These are phyloP conservation scores for Schrankia costaestrigalis DNA, from an alignment of 2,888 invertebrate species.

Conservation along the genomic window DNA sequence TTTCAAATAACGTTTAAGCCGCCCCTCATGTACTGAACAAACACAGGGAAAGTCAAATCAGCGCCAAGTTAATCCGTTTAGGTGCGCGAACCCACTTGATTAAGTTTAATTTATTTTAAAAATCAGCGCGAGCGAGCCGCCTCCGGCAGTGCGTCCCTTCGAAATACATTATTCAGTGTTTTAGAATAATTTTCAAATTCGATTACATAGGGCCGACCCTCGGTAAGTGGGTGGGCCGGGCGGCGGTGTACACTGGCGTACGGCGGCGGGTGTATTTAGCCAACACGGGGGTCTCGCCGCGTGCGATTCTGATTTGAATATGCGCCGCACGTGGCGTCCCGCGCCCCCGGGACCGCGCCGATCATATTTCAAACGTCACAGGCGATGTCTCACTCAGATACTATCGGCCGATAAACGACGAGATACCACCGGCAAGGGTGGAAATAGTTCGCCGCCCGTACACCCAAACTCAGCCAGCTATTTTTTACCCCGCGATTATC, in stretches of 20 bases:
- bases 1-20: constrained; percentile 67
- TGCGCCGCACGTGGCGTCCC: constrained; percentile 76
- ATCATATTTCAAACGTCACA: constrained; percentile 81
- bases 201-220: constrained; percentile 81
- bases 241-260: constrained; percentile 31
- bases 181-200: constrained; percentile 82
- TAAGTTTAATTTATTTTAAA: constrained; percentile 81
- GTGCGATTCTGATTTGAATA: constrained; percentile 80
- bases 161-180: constrained; percentile 81
- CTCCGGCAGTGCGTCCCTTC: constrained; percentile 71
- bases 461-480: constrained; percentile 48
- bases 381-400: constrained; percentile 81
- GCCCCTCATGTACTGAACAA: constrained; percentile 68
- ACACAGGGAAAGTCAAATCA: constrained; percentile 77
- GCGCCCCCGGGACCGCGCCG: constrained; percentile 72
- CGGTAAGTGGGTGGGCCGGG: constrained; percentile 76
- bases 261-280: constrained; percentile 78
- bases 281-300: constrained; percentile 78
- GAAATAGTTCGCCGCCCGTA: constrained; percentile 61
- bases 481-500: constrained; percentile 78
- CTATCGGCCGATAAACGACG: constrained; percentile 76
- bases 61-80: constrained; percentile 80
- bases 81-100: constrained; percentile 80
- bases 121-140: constrained; percentile 72
- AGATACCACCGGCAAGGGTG: constrained; percentile 70